Evolutionary conservation across 2,888 invertebrate genomes (phyloP).

Genomic region (Elegia similella): DNA sequence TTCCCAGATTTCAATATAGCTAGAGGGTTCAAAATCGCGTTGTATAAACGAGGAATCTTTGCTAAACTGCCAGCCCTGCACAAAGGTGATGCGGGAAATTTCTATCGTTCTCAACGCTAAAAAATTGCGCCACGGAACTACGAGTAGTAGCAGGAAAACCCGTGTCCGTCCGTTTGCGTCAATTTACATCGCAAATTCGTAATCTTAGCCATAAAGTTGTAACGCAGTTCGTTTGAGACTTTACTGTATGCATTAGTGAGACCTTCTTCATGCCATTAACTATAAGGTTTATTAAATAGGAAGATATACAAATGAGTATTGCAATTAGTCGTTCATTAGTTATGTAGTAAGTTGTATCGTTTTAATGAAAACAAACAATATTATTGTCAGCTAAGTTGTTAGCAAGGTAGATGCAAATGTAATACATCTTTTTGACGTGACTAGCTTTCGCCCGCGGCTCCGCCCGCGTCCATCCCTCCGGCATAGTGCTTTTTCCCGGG

Average conservation of each 20-base stretch:
- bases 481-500: too few relatives aligned
- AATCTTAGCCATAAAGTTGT: neutral
- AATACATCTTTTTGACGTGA: too few relatives aligned
- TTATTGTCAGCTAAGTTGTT: too few relatives aligned
- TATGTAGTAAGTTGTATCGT: neutral
- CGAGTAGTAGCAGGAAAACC: slow-evolving; percentile 6
- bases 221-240: neutral
- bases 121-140: slow-evolving; percentile 6
- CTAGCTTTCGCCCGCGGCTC: too few relatives aligned
- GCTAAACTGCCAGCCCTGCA: neutral
- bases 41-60: neutral
- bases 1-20: too few relatives aligned
- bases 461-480: too few relatives aligned
- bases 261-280: neutral
- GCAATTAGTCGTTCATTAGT: neutral
- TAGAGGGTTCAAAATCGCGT: too few relatives aligned
- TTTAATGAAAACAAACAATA: too few relatives aligned
- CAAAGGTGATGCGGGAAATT: slow-evolving; percentile 1
- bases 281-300: neutral
- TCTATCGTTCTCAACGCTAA: neutral
- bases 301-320: neutral
- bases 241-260: neutral
- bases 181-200: neutral
- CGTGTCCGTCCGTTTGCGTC: neutral
- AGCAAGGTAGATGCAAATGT: too few relatives aligned